Percentiles rank a stretch among this genome's conserved stretches.
Evolutionary conservation across 2,113 vertebrate species (phyloP).

Genomic region (Scomber japonicus): DNA sequence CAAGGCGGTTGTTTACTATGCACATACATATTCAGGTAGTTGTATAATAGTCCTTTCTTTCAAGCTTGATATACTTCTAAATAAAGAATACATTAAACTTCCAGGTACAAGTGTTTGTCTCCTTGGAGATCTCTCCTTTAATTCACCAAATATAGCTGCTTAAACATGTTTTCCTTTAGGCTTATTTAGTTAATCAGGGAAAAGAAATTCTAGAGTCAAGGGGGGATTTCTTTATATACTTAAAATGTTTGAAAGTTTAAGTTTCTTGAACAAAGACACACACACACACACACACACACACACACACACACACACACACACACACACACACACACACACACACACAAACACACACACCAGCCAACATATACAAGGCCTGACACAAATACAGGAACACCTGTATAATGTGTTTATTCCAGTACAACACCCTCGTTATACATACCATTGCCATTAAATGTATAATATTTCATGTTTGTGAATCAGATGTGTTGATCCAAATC

Average conservation of each 20-base stretch:
- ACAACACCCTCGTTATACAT: background rate
- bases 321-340: background rate
- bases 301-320: too few species aligned
- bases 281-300: too few species aligned
- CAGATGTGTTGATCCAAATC: too few species aligned
- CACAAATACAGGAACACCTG: background rate
- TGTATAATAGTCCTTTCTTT: constrained; percentile 43
- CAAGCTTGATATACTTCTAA: constrained; percentile 61
- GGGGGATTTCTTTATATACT: constrained; percentile 36
- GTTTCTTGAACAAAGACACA: background rate
- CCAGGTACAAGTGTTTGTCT: constrained; percentile 55
- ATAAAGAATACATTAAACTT: constrained; percentile 56
- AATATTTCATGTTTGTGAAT: too few species aligned
- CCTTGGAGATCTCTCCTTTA: constrained; percentile 44
- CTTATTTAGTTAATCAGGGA: constrained; percentile 64
- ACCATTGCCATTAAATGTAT: background rate
- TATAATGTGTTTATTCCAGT: background rate
- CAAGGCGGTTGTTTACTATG: constrained; percentile 50
- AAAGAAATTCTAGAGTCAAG: constrained; percentile 33
- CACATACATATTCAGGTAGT: constrained; percentile 35
- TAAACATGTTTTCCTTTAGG: constrained; percentile 60
- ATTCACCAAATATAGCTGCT: constrained; percentile 62
- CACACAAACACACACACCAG: background rate
- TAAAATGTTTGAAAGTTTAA: constrained; percentile 22
- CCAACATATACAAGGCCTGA: background rate